These are phyloP conservation scores for Sminthopsis crassicaudata DNA, from an alignment of 2,113 vertebrate genomes.

Conservation along the genomic window DNA sequence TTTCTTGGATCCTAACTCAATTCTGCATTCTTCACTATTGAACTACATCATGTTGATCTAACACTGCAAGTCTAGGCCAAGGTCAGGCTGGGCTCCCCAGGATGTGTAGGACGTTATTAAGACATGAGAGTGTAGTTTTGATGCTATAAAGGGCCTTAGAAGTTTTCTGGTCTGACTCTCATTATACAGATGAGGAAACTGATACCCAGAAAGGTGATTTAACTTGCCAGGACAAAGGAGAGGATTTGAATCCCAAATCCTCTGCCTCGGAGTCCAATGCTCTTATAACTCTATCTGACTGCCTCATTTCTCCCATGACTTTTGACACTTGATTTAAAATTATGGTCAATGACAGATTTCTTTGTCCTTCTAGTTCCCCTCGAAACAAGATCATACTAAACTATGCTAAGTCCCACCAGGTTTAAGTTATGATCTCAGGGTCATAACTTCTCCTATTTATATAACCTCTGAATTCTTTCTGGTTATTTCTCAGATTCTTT, in stretches of 20 bases:
- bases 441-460: constrained; percentile 27
- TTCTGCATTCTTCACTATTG: neutral
- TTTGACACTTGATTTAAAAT: neutral
- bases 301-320: constrained; percentile 5
- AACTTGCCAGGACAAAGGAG: neutral
- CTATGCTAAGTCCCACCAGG: neutral
- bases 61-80: neutral
- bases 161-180: neutral
- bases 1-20: neutral
- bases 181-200: neutral
- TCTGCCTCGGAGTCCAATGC: neutral
- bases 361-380: constrained; percentile 37
- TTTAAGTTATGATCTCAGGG: neutral
- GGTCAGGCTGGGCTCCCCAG: neutral
- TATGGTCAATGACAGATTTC: neutral
- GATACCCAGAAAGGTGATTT: neutral
- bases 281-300: neutral
- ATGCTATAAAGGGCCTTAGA: neutral
- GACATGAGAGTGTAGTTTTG: neutral
- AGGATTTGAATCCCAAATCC: neutral
- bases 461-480: constrained; percentile 11
- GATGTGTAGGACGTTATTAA: neutral
- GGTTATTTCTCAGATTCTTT: constrained; percentile 8
- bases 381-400: neutral
- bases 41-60: neutral